These are phyloP conservation scores for Microctonus aethiopoides DNA, from an alignment of 2,888 invertebrate species.

Conservation along the genomic window DNA sequence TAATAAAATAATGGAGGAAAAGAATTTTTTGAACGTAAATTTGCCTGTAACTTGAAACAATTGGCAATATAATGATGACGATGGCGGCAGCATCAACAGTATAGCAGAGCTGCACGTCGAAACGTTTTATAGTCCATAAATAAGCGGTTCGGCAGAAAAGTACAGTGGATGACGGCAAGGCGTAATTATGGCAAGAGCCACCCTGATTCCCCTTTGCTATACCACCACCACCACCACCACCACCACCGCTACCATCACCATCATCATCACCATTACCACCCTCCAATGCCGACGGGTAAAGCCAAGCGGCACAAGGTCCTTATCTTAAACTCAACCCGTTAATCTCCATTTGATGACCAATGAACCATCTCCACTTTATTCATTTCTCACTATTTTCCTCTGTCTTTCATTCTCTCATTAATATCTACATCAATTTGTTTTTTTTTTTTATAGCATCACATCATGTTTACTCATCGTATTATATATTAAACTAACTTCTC, in stretches of 20 bases:
- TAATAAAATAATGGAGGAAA: neutral
- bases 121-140: constrained; percentile 41
- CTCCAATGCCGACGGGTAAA: constrained; percentile 11
- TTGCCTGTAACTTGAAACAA: constrained; percentile 12
- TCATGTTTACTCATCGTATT: constrained; percentile 14
- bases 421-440: neutral
- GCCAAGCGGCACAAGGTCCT: constrained; percentile 13
- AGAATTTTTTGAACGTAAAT: neutral
- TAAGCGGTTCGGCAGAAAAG: constrained; percentile 35
- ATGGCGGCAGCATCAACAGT: neutral
- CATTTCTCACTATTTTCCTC: too few species aligned
- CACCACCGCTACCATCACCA: too few species aligned
- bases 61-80: constrained; percentile 13
- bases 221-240: too few species aligned
- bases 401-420: neutral
- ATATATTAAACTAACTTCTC: neutral
- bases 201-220: neutral
- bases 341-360: constrained; percentile 38
- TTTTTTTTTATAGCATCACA: constrained; percentile 17
- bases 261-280: neutral
- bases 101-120: constrained; percentile 25
- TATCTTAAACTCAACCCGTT: constrained; percentile 24
- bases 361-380: constrained; percentile 26
- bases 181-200: constrained; percentile 32
- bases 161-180: constrained; percentile 15